Evolutionary conservation across 2,113 vertebrate genomes (phyloP).

Genomic region (Sinocyclocheilus rhinocerous): DNA sequence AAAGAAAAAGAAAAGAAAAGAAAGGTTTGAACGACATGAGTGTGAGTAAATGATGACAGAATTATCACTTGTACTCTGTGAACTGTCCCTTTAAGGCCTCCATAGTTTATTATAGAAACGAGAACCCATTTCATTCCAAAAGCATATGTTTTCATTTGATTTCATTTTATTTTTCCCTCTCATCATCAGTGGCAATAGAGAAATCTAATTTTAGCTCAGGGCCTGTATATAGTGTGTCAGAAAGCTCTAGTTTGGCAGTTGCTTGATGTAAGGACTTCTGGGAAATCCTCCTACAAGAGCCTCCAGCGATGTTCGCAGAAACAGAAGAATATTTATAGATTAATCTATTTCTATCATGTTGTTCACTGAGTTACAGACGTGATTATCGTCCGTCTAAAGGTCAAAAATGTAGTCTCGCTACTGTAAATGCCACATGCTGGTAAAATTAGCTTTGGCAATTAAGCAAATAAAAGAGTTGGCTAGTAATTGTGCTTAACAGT

Average conservation of each 20-base stretch:
- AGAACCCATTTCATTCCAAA: not conserved
- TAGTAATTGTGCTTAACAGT: no score
- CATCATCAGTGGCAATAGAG: slow-evolving; percentile 23
- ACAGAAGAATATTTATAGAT: slow-evolving; percentile 26
- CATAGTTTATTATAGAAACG: not conserved
- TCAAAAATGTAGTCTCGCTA: not conserved
- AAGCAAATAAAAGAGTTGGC: no score
- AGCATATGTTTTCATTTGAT: slow-evolving; percentile 23
- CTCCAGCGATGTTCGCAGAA: slow-evolving; percentile 3
- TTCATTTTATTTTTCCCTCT: not conserved
- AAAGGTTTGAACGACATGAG: no score
- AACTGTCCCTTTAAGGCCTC: no score
- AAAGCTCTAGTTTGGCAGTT: slow-evolving; percentile 16
- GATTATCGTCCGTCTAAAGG: not conserved
- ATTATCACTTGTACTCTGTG: no score
- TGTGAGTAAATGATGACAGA: no score
- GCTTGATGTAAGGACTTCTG: slow-evolving; percentile 11
- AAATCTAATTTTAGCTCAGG: slow-evolving; percentile 25
- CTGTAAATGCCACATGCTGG: not conserved
- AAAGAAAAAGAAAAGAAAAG: no score
- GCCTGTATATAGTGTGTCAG: slow-evolving; percentile 10
- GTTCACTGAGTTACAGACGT: not conserved
- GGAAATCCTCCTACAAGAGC: slow-evolving; percentile 20
- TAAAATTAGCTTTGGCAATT: not conserved
- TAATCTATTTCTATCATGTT: slow-evolving; percentile 23